Percentiles rank a stretch among this genome's conserved stretches.
Conservation (phyloP, 2,888 invertebrate species). For the Syrphus vitripennis region DNA sequence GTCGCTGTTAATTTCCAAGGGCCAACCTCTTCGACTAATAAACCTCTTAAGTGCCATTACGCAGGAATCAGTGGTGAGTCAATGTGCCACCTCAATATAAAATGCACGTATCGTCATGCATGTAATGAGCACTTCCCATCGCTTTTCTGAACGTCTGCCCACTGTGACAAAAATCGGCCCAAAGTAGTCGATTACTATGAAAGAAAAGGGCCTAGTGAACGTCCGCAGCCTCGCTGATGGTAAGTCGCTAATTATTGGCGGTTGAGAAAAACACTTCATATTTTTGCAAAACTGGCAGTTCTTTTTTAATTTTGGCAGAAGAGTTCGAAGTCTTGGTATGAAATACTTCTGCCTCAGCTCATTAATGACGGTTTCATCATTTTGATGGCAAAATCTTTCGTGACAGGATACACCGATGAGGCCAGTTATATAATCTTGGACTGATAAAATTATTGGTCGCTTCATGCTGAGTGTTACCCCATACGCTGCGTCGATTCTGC, state of each 20-base stretch:
- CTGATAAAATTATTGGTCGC: no score
- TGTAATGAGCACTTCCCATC: no score
- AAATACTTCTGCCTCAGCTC: conserved; percentile 6
- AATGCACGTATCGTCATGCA: no score
- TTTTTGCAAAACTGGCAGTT: conserved; percentile 7
- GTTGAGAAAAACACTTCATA: not conserved
- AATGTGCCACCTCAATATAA: conserved; percentile 27
- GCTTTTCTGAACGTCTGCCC: conserved; percentile 38
- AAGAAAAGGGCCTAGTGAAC: conserved; percentile 32
- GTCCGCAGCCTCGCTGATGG: conserved; percentile 8
- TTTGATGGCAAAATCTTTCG: not conserved
- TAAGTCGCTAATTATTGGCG: conserved; percentile 21
- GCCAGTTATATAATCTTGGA: no score
- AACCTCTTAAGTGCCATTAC: conserved; percentile 36
- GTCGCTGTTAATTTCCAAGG: conserved; percentile 36
- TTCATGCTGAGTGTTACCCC: no score
- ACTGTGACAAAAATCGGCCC: not conserved
- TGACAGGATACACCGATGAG: no score
- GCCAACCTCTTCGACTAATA: conserved; percentile 21
- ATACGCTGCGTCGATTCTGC: not conserved
- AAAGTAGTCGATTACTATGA: conserved; percentile 40
- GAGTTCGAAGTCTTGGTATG: not conserved
- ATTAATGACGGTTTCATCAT: not conserved
- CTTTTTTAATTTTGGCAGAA: not conserved
- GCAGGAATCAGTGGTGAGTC: conserved; percentile 31